Conservation (phyloP, 2,797 vertebrate species). For the Vultur gryphus region DNA sequence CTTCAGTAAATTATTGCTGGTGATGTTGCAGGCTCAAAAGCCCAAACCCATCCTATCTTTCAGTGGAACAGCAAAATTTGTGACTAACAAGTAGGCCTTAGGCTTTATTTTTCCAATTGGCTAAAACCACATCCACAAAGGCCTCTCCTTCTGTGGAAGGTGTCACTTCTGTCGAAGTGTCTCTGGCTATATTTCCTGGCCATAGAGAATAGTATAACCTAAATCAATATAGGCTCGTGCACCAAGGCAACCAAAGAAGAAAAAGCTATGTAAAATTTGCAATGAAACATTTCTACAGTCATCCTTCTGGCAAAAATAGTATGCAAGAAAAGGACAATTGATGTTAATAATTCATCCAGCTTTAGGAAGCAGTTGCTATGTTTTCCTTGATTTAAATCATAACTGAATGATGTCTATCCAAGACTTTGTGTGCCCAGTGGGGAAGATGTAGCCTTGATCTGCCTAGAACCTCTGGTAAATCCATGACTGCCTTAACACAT, state of each 20-base stretch:
- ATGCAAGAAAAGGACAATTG: neutral
- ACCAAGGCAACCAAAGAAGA: neutral
- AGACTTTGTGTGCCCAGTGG: neutral
- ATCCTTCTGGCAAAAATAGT: neutral
- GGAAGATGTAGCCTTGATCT: neutral
- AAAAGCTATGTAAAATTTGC: neutral
- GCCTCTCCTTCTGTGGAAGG: neutral
- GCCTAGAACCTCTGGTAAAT: slow-evolving; percentile 6
- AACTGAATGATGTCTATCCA: neutral
- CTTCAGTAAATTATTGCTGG: neutral
- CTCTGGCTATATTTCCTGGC: neutral
- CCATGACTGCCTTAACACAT: slow-evolving; percentile 18
- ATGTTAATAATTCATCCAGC: neutral
- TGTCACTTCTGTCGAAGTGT: neutral
- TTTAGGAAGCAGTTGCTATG: neutral
- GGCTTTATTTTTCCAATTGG: neutral
- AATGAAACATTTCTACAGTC: neutral
- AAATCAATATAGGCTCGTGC: neutral
- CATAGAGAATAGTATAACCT: neutral
- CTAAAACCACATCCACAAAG: neutral
- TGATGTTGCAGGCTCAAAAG: neutral
- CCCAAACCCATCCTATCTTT: neutral
- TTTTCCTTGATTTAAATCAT: neutral
- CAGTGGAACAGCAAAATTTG: neutral
- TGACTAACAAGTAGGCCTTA: neutral